phyloP scores from a whole-genome alignment of 1,140 invertebrate genomes.

The Cherax quadricarinatus region DNA sequence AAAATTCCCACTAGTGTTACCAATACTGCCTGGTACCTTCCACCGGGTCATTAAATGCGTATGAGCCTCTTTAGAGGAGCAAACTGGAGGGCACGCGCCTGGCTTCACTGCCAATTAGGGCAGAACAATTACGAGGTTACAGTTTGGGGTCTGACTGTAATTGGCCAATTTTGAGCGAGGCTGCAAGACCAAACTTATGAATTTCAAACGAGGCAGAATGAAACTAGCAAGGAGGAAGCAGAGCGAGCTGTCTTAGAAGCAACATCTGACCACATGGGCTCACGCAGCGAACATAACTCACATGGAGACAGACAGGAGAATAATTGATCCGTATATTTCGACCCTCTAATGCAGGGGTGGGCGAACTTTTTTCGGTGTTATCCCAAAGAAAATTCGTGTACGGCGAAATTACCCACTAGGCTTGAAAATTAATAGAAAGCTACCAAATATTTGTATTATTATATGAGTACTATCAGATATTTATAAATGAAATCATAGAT shows the following conservation, averaged over 20 bases:
- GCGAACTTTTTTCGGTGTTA: too few relatives aligned
- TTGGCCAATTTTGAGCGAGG: constrained; percentile 32
- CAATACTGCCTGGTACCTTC: background rate
- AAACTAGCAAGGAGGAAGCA: background rate
- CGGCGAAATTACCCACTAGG: too few relatives aligned
- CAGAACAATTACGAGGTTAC: constrained; percentile 36
- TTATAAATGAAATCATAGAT: too few relatives aligned
- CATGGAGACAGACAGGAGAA: too few relatives aligned
- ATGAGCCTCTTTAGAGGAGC: background rate
- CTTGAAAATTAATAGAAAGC: too few relatives aligned
- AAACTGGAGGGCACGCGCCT: constrained; percentile 39
- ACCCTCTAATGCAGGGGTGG: too few relatives aligned
- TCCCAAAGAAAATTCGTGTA: too few relatives aligned
- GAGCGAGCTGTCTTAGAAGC: too few relatives aligned
- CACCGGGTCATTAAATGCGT: background rate
- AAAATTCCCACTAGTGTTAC: too few relatives aligned
- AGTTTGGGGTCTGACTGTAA: constrained; percentile 36
- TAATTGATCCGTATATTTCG: too few relatives aligned
- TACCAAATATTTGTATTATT: too few relatives aligned
- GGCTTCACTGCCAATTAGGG: constrained; percentile 35
- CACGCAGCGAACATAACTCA: background rate
- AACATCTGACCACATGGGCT: background rate
- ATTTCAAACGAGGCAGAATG: constrained; percentile 31
- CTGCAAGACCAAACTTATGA: constrained; percentile 40
- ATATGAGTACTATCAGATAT: too few relatives aligned